These are phyloP conservation scores for Amphiduros pacificus DNA, from an alignment of 2,888 invertebrate genomes.

Conservation along the genomic window DNA sequence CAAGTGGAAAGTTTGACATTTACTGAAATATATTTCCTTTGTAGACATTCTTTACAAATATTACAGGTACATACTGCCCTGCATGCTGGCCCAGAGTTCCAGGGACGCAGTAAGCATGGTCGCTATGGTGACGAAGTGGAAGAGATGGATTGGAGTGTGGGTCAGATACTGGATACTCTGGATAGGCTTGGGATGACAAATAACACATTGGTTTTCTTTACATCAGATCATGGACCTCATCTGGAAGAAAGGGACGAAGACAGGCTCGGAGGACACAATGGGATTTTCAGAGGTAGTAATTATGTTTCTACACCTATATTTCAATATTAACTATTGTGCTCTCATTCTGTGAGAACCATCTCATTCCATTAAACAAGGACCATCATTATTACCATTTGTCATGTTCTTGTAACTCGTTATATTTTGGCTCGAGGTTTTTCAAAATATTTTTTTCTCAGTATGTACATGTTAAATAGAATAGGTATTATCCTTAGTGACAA, in stretches of 20 bases:
- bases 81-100: constrained; percentile 57
- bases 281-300: constrained; percentile 3
- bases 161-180: constrained; percentile 50
- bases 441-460: no score
- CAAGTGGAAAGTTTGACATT: no score
- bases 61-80: constrained; percentile 68
- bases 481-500: no score
- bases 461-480: no score
- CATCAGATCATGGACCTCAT: constrained; percentile 60
- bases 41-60: no score
- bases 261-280: constrained; percentile 2
- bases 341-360: no score
- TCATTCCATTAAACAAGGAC: no score
- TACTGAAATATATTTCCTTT: no score
- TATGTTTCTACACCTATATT: background rate
- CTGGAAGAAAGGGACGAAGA: constrained; percentile 33
- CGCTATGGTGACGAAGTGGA: constrained; percentile 59
- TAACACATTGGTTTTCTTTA: constrained; percentile 56
- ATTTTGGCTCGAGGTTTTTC: no score
- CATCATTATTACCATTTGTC: no score
- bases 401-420: no score
- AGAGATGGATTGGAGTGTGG: constrained; percentile 60
- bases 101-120: constrained; percentile 46
- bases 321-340: no score
- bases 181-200: constrained; percentile 36